Base-by-base conservation (phyloP, 2,797 vertebrate species). In the Coreius guichenoti region DNA sequence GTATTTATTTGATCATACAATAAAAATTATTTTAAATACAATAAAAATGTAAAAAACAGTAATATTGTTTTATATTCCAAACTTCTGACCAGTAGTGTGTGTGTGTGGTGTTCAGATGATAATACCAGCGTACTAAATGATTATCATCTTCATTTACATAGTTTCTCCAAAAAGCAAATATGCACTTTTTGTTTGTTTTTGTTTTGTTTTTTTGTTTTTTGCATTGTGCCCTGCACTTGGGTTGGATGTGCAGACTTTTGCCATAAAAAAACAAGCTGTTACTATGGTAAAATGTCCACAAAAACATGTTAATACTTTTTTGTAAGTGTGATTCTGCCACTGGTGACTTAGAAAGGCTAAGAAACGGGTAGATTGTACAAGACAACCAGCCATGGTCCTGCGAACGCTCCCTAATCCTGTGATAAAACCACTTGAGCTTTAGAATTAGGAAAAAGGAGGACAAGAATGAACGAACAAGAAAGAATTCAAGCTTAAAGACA, bases 371-470 rank as follows among this genome's bases (percentile, higher is more conserved):
- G 81, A 36, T 43, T 33, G 58, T 68, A 86, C 81, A 29, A 69
- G 72, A 51, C 56, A 43, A 81, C 75, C 72, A 67, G 68, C 81
- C 68, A 81, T 75, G 81, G 87, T 80, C 72, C 78, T 77, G 81
- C 69, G n/a, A 87, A 86, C 8, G 45, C 26, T 49, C 56, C 86
- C 80, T 90, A 90, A 91, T 89, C 86, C 89, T 49, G 82, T 26
- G 67, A 87, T 87, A 88, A 87, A 72, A 73, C 81, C 89, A 91
- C 83, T 87, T 47, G 23, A 88, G 84, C 67, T 88, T 87, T 58
- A 87, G 36, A 31, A 56, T 47, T 36, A 78, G 69, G 36, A 73
- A 76, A 54, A 31, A 81, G 39, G 80, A 85, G 33, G 5, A 49
- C 61, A 51, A 70, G 58, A 84, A 54, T 31, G 31, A 86, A 78